Evolutionary conservation across 2,113 vertebrate species (phyloP), one percentile per base, ranked within the genome.

Genomic region (Apodemus speciosus): DNA sequence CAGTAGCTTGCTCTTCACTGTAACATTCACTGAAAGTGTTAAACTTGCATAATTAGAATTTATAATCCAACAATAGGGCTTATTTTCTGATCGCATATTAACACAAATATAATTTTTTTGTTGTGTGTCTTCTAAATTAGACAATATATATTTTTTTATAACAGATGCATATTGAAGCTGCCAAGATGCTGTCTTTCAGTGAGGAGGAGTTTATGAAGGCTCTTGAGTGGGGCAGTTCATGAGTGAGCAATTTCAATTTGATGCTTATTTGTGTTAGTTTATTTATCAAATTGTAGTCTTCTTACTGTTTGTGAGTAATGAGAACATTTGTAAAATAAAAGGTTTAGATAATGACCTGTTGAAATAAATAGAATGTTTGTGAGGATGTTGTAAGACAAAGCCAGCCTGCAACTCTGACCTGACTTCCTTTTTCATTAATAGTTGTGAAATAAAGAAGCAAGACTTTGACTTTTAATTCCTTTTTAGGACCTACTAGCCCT

Each of bases 141-240:
- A 89, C 13, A 46, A 11, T 86, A n/a, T 9, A 90, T 62, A 88
- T 83, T 58, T 53, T 95, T 89, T 92, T 16, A 86, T 80, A 79
- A 95, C 87, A 99, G 99, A 99, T 99, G 99, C 99, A 99, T 95
- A 98, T 99, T 86, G 99, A 99, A 99, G 99, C 99, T 95, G 99
- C 99, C 60, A 99, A 98, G 98, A 98, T 99, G 98, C 98, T 99
- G 79, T 99, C 99, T 46, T 99, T 99, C 94, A 99, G 99, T 4
- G 99, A 99, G 98, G 99, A 99, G 6, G 99, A 99, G 96, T 99
- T 99, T 96, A 98, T 99, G 98, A 99, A 99, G 97, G 98, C 99
- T 94, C 98, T 99, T 23, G 99, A 99, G 86, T 99, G 99, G 99
- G 98, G 98, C 88, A 98, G 98, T 90, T 94, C 98, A 1, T 99